A percentile compares a stretch with the other conserved stretches of the same genome.
phyloP scores from a whole-genome alignment of 1,140 invertebrate species.

The Triops longicaudatus region DNA sequence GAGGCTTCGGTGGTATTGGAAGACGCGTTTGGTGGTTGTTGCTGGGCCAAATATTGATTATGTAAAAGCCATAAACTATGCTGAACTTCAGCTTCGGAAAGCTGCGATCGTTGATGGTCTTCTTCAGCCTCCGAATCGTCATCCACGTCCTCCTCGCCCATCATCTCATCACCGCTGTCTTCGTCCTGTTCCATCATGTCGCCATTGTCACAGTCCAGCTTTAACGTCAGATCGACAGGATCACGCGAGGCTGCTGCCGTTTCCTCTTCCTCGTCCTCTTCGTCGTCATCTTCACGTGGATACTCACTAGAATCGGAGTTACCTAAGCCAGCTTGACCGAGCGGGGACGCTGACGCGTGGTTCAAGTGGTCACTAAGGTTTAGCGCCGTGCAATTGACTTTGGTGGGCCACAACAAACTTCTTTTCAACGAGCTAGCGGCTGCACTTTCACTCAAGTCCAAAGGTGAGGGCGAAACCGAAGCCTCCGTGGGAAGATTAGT shows the following conservation, averaged over 20 bases:
- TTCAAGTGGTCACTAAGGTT: neutral
- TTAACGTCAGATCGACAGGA: conserved; percentile 39
- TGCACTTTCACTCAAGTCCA: conserved; percentile 24
- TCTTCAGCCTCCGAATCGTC: conserved; percentile 19
- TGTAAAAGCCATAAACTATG: conserved; percentile 16
- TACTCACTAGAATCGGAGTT: neutral
- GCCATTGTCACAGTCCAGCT: conserved; percentile 36
- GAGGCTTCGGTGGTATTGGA: conserved; percentile 38
- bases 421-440: neutral
- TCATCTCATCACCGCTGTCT: conserved; percentile 36
- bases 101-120: neutral
- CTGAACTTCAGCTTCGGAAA: conserved; percentile 14
- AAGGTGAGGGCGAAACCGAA: conserved; percentile 16
- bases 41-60: neutral
- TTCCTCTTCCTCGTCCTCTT: conserved; percentile 39
- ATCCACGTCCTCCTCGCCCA: conserved; percentile 39
- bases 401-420: neutral
- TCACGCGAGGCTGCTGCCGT: conserved; percentile 28
- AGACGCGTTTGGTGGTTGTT: conserved; percentile 27
- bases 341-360: neutral
- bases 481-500: neutral
- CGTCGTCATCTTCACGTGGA: conserved; percentile 36
- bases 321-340: neutral
- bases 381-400: neutral
- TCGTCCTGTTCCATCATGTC: conserved; percentile 28